phyloP scores from a whole-genome alignment of 2,113 vertebrate species.

The Willisornis vidua region DNA sequence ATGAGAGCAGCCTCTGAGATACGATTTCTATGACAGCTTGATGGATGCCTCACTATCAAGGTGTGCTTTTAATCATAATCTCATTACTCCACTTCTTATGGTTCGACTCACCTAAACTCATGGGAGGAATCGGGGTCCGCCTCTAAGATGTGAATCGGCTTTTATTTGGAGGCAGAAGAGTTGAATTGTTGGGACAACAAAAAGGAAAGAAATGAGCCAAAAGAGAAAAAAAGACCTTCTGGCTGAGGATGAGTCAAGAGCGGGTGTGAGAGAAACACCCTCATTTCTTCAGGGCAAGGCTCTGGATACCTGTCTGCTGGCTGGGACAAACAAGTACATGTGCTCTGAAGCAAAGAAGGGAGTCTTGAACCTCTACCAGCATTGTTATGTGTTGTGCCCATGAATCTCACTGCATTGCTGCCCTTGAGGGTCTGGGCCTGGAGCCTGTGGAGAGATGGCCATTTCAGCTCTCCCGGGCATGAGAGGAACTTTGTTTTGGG shows the following conservation, averaged over 20 bases:
- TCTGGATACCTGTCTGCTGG: neutral
- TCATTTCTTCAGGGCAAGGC: neutral
- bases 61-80: conserved; percentile 82
- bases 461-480: neutral
- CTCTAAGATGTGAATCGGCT: conserved; percentile 60
- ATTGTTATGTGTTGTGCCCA: fast-evolving
- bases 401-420: neutral
- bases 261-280: neutral
- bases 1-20: conserved; percentile 74
- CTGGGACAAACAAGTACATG: neutral
- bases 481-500: neutral
- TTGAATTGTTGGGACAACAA: neutral
- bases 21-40: conserved; percentile 79
- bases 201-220: neutral
- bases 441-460: neutral
- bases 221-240: neutral
- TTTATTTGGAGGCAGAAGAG: conserved; percentile 25
- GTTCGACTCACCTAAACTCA: conserved; percentile 73
- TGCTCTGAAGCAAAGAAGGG: neutral
- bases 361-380: neutral
- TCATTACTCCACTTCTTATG: conserved; percentile 80
- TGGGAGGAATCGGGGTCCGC: conserved; percentile 66
- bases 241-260: neutral
- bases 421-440: neutral
- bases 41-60: conserved; percentile 78